Evolutionary conservation across 2,113 vertebrate genomes (phyloP), one percentile per base, ranked within the genome.

Genomic region (Oncorhynchus mykiss): DNA sequence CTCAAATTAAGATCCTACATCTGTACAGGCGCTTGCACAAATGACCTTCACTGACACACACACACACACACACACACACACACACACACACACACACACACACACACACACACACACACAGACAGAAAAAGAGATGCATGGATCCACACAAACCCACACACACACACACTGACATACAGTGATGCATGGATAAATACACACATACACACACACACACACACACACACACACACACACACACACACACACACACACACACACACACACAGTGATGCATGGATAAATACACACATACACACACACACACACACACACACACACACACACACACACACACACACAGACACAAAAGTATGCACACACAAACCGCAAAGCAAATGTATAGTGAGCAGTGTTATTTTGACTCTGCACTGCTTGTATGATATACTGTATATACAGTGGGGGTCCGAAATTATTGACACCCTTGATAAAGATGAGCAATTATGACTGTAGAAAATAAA

Each of bases 11-110:
- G 8, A 12, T 45, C 2, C 39, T 11, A 45, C 39, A 45, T 45
- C 9, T 45, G 39, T 45, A 45, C 39, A 45, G 39, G 39, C 9
- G 39, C 2, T 16, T 65, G 5, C 68, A 48, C 39, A 59, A 74
- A 78, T 84, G 82, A 87, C 87, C 85, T 85, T 82, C 83, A 73
- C 75, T 71, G 74, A 84, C 85, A 86, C 85, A 86, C 85, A 86
- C 73, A 78, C 78, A 70, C 71, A 60, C 51, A 59, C 20, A 71
- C 77, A 39, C 82, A 72, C 45, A 68, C 31, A 62, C 49, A 62
- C 18, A 14, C 22, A 74, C 0, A 64, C 65, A 60, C 24, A 29
- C 14, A 67, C 54, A 31, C 71, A 76, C 68, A 65, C 4, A 9
- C 29, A n/a, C 24, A 62, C 22, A 24, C 11, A 80, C 66, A 69